Percentiles rank a stretch among this genome's conserved stretches.
phyloP scores from a whole-genome alignment of 2,888 invertebrate species.

The Sphaerophoria rueppellii region DNA sequence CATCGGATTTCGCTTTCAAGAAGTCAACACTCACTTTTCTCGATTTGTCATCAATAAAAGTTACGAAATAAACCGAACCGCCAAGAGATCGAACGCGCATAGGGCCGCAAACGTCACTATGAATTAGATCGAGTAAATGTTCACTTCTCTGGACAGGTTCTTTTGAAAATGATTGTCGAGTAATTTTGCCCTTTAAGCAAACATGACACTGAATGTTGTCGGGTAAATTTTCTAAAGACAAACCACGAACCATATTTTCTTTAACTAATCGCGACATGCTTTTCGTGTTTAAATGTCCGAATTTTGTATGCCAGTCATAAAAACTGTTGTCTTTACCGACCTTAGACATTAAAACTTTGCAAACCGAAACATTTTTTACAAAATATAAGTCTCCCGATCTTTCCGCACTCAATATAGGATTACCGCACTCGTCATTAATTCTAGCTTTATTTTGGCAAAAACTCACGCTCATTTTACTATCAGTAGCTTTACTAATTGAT shows the following conservation, averaged over 20 bases:
- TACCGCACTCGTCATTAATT: conserved; percentile 16
- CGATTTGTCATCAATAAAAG: conserved; percentile 71
- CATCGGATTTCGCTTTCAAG: conserved; percentile 60
- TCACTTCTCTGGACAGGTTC: conserved; percentile 3
- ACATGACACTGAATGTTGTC: conserved; percentile 25
- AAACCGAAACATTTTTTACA: conserved; percentile 22
- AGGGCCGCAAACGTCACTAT: conserved; percentile 70
- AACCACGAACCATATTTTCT: conserved; percentile 33
- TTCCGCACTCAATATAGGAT: conserved; percentile 5
- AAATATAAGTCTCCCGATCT: conserved; percentile 18
- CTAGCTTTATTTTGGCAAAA: conserved; percentile 21
- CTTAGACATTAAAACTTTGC: conserved; percentile 20
- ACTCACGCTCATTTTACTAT: conserved; percentile 8
- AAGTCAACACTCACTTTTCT: conserved; percentile 58
- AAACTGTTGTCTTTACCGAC: conserved; percentile 11
- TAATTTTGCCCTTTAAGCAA: conserved; percentile 33
- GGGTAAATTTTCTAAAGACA: conserved; percentile 8
- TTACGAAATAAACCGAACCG: conserved; percentile 59
- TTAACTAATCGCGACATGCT: conserved; percentile 28
- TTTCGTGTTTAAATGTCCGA: conserved; percentile 20
- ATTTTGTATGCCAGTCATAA: conserved; percentile 33
- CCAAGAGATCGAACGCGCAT: conserved; percentile 53
- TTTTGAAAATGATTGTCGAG: conserved; percentile 11
- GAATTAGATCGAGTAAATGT: conserved; percentile 46
- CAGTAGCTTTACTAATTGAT: conserved; percentile 18